Evolutionary conservation across 2,797 vertebrate genomes (phyloP), one percentile per base, ranked within the genome.

Genomic region (Protosalanx chinensis): DNA sequence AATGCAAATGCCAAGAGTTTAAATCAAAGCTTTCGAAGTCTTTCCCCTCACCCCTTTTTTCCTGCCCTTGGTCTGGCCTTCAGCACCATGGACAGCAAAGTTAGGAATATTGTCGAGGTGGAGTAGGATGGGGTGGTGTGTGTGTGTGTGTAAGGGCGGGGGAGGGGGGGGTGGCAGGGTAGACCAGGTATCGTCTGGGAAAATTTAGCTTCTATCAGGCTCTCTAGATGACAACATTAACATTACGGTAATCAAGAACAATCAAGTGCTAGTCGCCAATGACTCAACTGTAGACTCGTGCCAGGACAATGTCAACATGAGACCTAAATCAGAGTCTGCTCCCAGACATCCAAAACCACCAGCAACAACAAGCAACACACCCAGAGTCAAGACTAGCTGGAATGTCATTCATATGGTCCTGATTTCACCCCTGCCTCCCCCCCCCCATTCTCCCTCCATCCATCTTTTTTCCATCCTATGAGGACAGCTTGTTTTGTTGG

Each of bases 391-490:
- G 79, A 83, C 78, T 16, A 71, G 73, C 78, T 75, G 85, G 85
- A 91, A 89, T 90, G 87, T 82, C 85, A 82, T 85, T 91, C 90
- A 91, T 89, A 86, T 91, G 89, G 86, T 90, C 85, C 81, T 89
- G 78, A 90, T 92, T 90, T 91, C 70, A 82, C 69, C 70, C 37
- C 75, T 64, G 75, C 37, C 72, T 75, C 64, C 23, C 70, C 72
- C 64, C 68, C 60, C 71, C 74, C 72, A n/a, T 3, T n/a, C 49
- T 66, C 64, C 41, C 46, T 30, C 13, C 67, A 63, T 70, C 74
- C 75, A 6, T 56, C 20, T 61, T 73, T 72, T 76, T 81, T 84
- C 84, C 75, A 51, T 79, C 79, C 68, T 49, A 49, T 71, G 71
- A 72, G 46, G 61, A 57, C 18, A 10, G 51, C n/a, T 20, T 29